Percentiles rank a stretch among this genome's conserved stretches.
phyloP scores from a whole-genome alignment of 2,113 vertebrate species.

The Poeciliopsis prolifica region DNA sequence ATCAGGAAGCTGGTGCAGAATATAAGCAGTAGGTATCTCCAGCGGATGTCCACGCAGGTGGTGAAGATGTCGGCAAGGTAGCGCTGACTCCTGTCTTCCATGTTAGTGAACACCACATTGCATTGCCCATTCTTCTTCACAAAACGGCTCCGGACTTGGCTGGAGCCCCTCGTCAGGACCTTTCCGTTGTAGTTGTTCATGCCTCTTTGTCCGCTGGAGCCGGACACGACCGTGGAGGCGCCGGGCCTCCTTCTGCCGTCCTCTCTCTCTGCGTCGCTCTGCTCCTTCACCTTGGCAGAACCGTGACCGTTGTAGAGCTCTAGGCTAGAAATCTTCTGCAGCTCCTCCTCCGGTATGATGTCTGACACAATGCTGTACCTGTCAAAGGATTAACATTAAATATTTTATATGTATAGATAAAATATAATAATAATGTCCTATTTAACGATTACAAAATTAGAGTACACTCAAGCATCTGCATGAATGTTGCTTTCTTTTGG shows the following conservation, averaged over 20 bases:
- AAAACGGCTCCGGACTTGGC: slow-evolving; percentile 91
- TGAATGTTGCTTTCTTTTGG: neutral
- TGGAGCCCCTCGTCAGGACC: slow-evolving; percentile 80
- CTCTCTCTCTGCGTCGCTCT: slow-evolving; percentile 51
- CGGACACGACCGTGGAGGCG: slow-evolving; percentile 36
- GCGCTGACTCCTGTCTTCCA: slow-evolving; percentile 93
- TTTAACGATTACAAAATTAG: neutral
- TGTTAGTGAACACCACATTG: slow-evolving; percentile 93
- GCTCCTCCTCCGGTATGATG: slow-evolving; percentile 83
- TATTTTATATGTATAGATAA: neutral
- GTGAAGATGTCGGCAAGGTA: slow-evolving; percentile 98
- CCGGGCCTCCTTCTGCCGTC: slow-evolving; percentile 70
- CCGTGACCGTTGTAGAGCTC: slow-evolving; percentile 77
- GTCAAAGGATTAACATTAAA: slow-evolving; percentile 20
- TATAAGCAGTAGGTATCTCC: slow-evolving; percentile 94
- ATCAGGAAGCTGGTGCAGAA: slow-evolving; percentile 90
- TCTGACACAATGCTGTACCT: slow-evolving; percentile 88
- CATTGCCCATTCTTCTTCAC: slow-evolving; percentile 98
- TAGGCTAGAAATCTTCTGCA: slow-evolving; percentile 80
- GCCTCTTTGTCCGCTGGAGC: slow-evolving; percentile 26
- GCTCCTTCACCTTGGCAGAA: slow-evolving; percentile 34
- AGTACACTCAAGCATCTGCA: neutral
- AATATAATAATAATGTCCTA: too few relatives aligned
- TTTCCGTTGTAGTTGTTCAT: slow-evolving; percentile 85
- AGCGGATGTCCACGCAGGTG: slow-evolving; percentile 95